Percentiles rank a stretch among this genome's conserved stretches.
Evolutionary conservation across 2,113 vertebrate genomes (phyloP).

Genomic region (Ophiodon elongatus): DNA sequence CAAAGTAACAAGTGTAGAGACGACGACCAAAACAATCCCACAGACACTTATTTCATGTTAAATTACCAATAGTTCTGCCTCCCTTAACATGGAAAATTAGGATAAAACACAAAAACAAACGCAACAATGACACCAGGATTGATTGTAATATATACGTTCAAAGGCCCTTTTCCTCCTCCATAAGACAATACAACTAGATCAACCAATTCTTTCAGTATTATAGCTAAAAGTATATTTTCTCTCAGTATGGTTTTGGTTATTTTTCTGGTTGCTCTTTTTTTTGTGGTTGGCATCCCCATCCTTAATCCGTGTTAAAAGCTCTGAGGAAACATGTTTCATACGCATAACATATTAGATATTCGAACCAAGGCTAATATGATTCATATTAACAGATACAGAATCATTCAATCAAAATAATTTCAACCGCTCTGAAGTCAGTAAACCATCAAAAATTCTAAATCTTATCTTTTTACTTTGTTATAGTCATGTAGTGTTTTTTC

Average conservation of each 20-base stretch:
- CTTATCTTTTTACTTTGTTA: no score
- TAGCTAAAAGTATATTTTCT: neutral
- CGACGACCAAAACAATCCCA: constrained; percentile 7
- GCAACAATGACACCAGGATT: neutral
- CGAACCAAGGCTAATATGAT: no score
- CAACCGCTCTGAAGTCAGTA: no score
- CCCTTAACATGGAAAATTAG: neutral
- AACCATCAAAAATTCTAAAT: no score
- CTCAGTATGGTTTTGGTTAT: neutral
- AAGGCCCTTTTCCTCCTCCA: neutral
- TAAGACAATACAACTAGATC: neutral
- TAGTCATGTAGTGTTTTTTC: no score
- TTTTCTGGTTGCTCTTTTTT: neutral
- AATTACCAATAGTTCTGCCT: neutral
- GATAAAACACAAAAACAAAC: neutral
- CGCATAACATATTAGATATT: no score
- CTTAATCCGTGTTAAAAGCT: neutral
- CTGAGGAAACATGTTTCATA: neutral
- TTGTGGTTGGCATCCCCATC: neutral
- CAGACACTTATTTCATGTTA: constrained; percentile 22
- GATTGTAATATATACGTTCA: neutral
- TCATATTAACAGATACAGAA: no score
- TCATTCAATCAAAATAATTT: no score
- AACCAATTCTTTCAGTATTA: neutral
- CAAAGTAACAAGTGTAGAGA: constrained; percentile 22